Evolutionary conservation across 1,140 invertebrate species (phyloP), one percentile per base, ranked within the genome.

Genomic region (Andrena cerasifolii): DNA sequence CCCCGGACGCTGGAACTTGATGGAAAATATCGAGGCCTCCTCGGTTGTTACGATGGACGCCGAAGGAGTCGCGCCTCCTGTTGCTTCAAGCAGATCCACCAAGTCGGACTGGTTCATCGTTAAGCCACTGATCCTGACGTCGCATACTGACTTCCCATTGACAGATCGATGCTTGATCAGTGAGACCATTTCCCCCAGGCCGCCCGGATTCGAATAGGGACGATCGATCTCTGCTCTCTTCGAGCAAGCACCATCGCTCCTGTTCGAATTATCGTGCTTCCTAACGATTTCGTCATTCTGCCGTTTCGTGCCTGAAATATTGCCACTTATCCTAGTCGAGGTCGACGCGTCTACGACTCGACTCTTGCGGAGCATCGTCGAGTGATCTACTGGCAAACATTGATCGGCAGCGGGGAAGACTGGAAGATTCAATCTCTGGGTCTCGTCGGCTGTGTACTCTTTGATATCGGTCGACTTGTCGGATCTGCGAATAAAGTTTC

Each of bases 401-500:
- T 24, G 49, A 16, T 2, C 10, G 0, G 0, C 4, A 16, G 33
- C 10, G 18, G 2, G 1, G 4, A n/a, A n/a, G n/a, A 8, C 0
- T 2, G 49, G 47, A 12, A 18, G 4, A 16, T 18, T 40, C 4
- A 56, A 1, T 18, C 3, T 33, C 16, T 54, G 36, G 0, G 16
- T 24, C 3, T 47, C n/a, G 18, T 31, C 51, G 16, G 2, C 45
- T n/a, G 40, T 24, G 2, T 1, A 1, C 0, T n/a, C 36, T 18
- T 45, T 31, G 0, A 28, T 0, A 18, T 0, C 33, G 0, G 3
- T 4, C n/a, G 49, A 26, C 16, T 28, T n/a, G 0, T n/a, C 6
- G 2, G 12, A 14, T 10, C 58, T 73, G 16, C 1, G 49, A 63
- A 33, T 3, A 10, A 21, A 58, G 33, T 33, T 24, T 26, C 28